These are phyloP conservation scores for Lagenorhynchus albirostris DNA, from an alignment of 2,113 vertebrate species.

Conservation along the genomic window DNA sequence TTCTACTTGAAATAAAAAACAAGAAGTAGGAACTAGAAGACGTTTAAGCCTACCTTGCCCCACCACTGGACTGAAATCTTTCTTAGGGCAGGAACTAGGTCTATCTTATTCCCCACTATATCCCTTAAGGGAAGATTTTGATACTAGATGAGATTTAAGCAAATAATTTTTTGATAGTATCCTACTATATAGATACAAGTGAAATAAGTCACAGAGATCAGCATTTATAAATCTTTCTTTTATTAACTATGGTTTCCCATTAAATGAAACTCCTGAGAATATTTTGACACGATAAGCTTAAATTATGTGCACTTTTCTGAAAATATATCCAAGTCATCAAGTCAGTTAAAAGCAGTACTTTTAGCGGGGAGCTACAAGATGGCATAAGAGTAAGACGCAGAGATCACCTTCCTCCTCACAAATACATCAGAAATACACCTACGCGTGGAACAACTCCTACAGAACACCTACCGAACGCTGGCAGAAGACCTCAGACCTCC, in stretches of 20 bases:
- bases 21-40: neutral
- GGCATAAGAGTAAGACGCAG: accelerated
- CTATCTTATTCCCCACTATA: neutral
- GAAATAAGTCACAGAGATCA: neutral
- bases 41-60: neutral
- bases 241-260: neutral
- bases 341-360: neutral
- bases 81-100: neutral
- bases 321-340: neutral
- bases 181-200: neutral
- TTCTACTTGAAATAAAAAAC: neutral
- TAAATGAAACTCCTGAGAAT: neutral
- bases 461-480: no score
- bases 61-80: neutral
- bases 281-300: neutral
- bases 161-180: neutral
- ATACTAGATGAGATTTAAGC: neutral
- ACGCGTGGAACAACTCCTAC: no score
- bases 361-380: no score
- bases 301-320: neutral
- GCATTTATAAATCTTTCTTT: neutral
- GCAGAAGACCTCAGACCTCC: no score
- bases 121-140: neutral
- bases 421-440: no score
- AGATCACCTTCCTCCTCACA: no score